phyloP scores from a whole-genome alignment of 2,888 invertebrate species.

The Podabrus alpinus region DNA sequence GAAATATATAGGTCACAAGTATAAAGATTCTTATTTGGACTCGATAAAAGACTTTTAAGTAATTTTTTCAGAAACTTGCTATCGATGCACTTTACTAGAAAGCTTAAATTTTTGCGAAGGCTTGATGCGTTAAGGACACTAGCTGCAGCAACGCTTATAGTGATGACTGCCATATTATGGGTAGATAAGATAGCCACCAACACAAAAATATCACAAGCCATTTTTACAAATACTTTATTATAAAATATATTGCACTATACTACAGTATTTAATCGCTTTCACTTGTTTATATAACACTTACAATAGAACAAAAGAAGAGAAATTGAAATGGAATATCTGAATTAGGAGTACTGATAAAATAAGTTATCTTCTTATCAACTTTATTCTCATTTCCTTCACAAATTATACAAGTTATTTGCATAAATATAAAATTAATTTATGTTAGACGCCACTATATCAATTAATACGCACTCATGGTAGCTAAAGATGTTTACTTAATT shows the following conservation, averaged over 20 bases:
- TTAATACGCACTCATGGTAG: not conserved
- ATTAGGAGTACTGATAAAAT: not conserved
- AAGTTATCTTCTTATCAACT: not conserved
- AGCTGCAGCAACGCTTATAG: slow-evolving; percentile 41
- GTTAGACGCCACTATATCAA: not conserved
- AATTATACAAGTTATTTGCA: not conserved
- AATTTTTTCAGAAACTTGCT: not conserved
- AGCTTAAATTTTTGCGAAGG: slow-evolving; percentile 23
- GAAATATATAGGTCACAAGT: not conserved
- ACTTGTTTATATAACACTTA: not conserved
- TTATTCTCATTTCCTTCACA: not conserved
- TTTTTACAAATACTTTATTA: not conserved
- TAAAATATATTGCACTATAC: not conserved
- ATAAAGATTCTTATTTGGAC: not conserved
- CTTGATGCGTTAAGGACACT: slow-evolving; percentile 22
- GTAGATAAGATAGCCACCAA: slow-evolving; percentile 42
- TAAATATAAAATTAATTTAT: not conserved
- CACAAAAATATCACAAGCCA: slow-evolving; percentile 3
- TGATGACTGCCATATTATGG: slow-evolving; percentile 45
- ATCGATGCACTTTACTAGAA: not conserved
- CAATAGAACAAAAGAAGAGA: not conserved
- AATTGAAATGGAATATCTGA: not conserved
- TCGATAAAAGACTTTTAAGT: not conserved
- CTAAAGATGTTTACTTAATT: not conserved
- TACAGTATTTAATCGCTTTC: not conserved